Conservation (phyloP, 2,113 vertebrate genomes). For the Cololabis saira region DNA sequence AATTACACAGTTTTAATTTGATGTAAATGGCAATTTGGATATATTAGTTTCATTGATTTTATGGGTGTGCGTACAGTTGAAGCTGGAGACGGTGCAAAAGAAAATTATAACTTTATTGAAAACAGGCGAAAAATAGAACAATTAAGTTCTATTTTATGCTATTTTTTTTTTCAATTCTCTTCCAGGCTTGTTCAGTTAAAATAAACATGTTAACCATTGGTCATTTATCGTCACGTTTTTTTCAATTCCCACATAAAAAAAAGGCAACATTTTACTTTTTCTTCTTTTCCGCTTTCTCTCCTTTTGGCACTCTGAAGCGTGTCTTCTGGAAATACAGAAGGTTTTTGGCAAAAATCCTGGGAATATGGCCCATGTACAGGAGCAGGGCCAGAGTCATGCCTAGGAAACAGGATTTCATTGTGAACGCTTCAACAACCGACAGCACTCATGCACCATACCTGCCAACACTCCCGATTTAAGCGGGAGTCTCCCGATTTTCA, state of each 20-base stretch:
- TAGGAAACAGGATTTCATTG: conserved; percentile 58
- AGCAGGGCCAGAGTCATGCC: conserved; percentile 89
- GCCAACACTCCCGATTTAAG: too few relatives aligned
- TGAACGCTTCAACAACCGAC: not conserved
- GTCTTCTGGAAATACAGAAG: conserved; percentile 86
- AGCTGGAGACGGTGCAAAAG: not conserved
- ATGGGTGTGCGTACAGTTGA: not conserved
- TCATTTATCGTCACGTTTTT: not conserved
- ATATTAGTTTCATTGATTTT: not conserved
- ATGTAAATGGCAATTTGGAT: not conserved
- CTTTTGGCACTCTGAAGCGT: conserved; percentile 84
- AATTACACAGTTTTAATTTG: too few relatives aligned
- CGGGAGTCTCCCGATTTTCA: too few relatives aligned
- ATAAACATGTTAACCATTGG: conserved; percentile 2
- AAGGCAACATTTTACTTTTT: conserved; percentile 37
- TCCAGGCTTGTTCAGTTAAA: conserved; percentile 7
- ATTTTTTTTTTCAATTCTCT: not conserved
- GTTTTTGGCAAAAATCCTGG: conserved; percentile 88
- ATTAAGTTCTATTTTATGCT: not conserved
- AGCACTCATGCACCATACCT: too few relatives aligned
- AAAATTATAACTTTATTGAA: conserved; percentile 10
- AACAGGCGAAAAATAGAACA: not conserved
- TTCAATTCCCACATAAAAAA: too few relatives aligned
- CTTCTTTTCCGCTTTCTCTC: conserved; percentile 63
- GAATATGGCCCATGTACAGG: conserved; percentile 86